Percentiles rank a stretch among this genome's conserved stretches.
Conservation (phyloP, 2,888 invertebrate species). For the Patella depressa region DNA sequence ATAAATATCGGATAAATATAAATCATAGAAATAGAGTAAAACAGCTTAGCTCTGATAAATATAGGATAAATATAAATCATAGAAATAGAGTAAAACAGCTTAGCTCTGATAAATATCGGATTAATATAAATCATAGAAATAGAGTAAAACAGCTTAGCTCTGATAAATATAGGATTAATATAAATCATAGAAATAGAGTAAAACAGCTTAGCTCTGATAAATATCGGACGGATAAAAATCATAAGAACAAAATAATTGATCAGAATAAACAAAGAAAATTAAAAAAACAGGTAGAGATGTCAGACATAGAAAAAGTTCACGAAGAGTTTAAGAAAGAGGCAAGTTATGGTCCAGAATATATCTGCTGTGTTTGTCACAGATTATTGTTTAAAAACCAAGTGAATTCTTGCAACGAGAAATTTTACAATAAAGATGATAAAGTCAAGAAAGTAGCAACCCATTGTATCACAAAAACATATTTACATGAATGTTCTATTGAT, state of each 20-base stretch:
- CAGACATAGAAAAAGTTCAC: neutral
- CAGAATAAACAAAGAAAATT: neutral
- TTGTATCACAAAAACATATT: conserved; percentile 1
- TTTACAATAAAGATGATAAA: neutral
- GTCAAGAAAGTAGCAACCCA: neutral
- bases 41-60: no score
- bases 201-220: no score
- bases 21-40: no score
- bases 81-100: no score
- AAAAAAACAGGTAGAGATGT: neutral
- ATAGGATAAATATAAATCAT: no score
- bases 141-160: no score
- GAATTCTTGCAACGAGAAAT: neutral
- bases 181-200: no score
- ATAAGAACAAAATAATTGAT: neutral
- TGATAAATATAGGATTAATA: no score
- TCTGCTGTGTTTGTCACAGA: neutral
- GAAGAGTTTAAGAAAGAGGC: neutral
- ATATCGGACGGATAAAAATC: neutral
- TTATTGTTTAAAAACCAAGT: neutral
- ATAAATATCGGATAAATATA: no score
- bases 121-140: no score
- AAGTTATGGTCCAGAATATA: neutral
- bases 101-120: no score
- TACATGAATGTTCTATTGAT: neutral